These are phyloP conservation scores for Thalpophila matura DNA, from an alignment of 2,888 invertebrate genomes.

Conservation along the genomic window DNA sequence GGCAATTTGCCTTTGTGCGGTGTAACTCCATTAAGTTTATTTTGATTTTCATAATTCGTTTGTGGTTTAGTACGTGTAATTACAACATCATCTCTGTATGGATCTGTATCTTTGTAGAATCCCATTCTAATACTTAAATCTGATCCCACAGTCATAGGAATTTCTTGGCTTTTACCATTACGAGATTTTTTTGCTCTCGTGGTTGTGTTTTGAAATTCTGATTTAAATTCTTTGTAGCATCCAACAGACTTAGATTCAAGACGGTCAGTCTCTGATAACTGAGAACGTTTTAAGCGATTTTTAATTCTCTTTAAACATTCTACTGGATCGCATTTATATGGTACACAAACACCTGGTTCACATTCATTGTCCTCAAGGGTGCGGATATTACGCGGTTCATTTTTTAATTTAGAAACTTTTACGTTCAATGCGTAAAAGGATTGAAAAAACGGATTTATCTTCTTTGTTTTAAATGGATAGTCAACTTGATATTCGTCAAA, in stretches of 20 bases:
- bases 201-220: background rate
- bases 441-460: conserved; percentile 39
- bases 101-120: conserved; percentile 25
- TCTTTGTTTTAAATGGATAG: conserved; percentile 6
- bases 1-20: background rate
- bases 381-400: background rate
- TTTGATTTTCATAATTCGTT: too few relatives aligned
- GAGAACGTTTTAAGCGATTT: conserved; percentile 1
- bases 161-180: background rate
- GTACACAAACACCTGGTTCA: conserved; percentile 48
- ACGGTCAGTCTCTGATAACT: background rate
- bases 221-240: background rate
- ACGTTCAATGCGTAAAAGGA: conserved; percentile 51
- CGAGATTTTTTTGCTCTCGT: background rate
- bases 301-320: conserved; percentile 50
- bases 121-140: conserved; percentile 10
- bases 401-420: conserved; percentile 18
- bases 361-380: conserved; percentile 16
- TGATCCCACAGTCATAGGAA: conserved; percentile 9
- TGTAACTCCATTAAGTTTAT: background rate
- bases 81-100: background rate
- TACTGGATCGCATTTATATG: conserved; percentile 53
- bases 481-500: conserved; percentile 24
- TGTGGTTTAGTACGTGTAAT: background rate
- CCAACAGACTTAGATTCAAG: background rate